phyloP scores from a whole-genome alignment of 1,140 invertebrate genomes.

The Phenacoccus solenopsis region DNA sequence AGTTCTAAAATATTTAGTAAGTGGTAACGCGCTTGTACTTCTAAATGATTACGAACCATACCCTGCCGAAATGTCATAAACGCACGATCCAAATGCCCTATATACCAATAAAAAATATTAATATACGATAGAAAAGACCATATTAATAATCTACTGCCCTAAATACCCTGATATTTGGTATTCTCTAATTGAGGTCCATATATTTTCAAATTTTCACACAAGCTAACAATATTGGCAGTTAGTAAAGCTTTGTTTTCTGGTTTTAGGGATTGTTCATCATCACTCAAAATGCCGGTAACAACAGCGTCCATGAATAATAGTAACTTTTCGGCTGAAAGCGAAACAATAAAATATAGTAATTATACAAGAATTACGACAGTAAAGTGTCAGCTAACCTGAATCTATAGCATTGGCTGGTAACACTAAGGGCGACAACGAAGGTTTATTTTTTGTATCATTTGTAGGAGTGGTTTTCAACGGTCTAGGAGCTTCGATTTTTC shows the following conservation, averaged over 20 bases:
- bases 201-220: slow-evolving; percentile 16
- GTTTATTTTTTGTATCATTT: background rate
- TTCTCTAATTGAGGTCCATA: slow-evolving; percentile 17
- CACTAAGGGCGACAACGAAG: background rate
- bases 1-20: slow-evolving; percentile 79
- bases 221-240: background rate
- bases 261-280: background rate
- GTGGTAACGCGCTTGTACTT: slow-evolving; percentile 64
- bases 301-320: background rate
- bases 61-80: slow-evolving; percentile 77
- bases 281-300: background rate
- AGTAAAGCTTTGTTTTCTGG: background rate
- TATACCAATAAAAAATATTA: background rate
- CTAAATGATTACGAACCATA: slow-evolving; percentile 61
- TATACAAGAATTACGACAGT: no score
- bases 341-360: no score
- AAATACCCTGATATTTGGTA: background rate
- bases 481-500: background rate
- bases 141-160: no score
- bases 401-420: background rate
- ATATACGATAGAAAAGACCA: background rate
- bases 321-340: background rate
- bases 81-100: slow-evolving; percentile 41
- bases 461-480: background rate
- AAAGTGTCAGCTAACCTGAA: background rate